These are phyloP conservation scores for Polypedilum vanderplanki DNA, from an alignment of 1,140 invertebrate species.

Conservation along the genomic window DNA sequence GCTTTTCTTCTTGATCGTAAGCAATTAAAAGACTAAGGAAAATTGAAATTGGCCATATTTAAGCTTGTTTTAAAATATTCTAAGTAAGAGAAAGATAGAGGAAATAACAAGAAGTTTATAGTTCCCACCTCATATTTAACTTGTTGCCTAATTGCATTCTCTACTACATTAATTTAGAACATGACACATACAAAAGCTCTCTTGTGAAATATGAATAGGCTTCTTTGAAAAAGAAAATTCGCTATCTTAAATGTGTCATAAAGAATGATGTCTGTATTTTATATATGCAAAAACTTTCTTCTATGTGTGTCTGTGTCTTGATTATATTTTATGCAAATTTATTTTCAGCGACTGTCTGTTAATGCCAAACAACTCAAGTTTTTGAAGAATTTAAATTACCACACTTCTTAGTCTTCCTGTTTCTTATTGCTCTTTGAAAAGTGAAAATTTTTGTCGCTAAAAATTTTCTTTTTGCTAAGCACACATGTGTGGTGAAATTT, in stretches of 20 bases:
- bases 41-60: neutral
- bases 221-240: neutral
- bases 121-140: neutral
- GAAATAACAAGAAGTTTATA: too few relatives aligned
- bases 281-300: neutral
- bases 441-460: neutral
- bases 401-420: too few relatives aligned
- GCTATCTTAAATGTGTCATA: neutral
- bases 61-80: neutral
- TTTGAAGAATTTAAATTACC: too few relatives aligned
- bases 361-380: neutral
- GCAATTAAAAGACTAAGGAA: neutral
- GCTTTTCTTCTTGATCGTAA: neutral
- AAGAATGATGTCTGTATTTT: neutral
- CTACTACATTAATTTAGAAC: neutral
- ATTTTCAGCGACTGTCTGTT: neutral
- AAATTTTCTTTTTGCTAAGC: neutral
- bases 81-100: too few relatives aligned
- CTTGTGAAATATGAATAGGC: neutral
- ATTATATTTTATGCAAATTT: neutral
- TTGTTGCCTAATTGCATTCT: neutral
- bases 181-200: neutral
- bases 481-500: neutral
- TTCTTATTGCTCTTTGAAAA: too few relatives aligned
- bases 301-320: neutral